Base-by-base conservation (phyloP, 2,797 vertebrate genomes). In the Brachymystax lenok region DNA sequence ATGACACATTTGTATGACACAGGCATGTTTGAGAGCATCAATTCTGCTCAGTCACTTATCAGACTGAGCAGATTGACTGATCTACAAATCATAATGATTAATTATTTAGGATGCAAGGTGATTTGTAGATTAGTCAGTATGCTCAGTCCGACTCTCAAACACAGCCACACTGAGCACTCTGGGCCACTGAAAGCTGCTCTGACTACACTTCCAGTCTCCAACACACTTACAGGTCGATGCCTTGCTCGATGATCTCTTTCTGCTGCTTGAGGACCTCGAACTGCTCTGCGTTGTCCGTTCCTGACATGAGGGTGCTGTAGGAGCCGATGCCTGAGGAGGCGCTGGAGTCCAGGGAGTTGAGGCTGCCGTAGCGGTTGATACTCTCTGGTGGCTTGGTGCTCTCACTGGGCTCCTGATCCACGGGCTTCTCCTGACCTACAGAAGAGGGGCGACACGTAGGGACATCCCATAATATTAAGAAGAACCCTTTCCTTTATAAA, bases 161-260 rank as follows among this genome's bases (percentile, higher is more conserved):
- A 46, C 40, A 46, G 40, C 40, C 40, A 59, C 28, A 46, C 40
- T 13, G 40, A 46, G 40, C 40, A 3, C 10, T 46, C 40, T 46
- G 10, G 40, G 10, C 24, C 19, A 17, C 1, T 4, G 5, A 71
- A 61, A 69, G 24, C 35, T 59, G 4, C 24, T 13, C 13, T 16
- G 24, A 14, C 68, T n/a, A 69, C 66, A 12, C 27, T 33, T 3
- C 30, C 16, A 30, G 28, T 33, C 24, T 17, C 28, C 13, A 10
- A 17, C 24, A 28, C 64, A 14, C 96, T 95, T 93, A 97, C 96
- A 97, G 91, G 91, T 97, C 96, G 87, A 97, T 97, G 81, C 96
- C 96, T 92, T 97, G 96, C 88, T 97, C 96, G 86, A 97, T 97
- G 87, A 97, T 97, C 92, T 97, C 96, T 87, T 97, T 97, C 89